Conservation (phyloP, 2,888 invertebrate genomes). For the Erebia ligea region DNA sequence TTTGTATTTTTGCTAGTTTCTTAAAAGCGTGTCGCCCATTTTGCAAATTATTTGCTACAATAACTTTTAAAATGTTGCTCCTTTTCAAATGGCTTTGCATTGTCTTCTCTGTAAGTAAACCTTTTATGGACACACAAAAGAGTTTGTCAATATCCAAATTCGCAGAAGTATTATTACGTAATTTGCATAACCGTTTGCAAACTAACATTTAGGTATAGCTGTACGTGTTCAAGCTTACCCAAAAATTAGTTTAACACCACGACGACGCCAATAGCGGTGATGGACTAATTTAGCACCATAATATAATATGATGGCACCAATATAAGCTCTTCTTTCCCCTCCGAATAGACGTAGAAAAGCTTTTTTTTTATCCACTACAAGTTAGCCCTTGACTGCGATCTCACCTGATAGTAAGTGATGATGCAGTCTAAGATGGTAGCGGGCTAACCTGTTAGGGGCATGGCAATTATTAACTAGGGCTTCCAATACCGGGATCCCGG, state of each 20-base stretch:
- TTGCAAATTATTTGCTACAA: conserved; percentile 50
- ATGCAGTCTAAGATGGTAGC: no score
- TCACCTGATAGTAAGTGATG: no score
- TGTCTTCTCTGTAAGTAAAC: conserved; percentile 49
- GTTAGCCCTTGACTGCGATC: no score
- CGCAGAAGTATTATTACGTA: conserved; percentile 60
- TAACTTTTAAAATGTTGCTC: conserved; percentile 50
- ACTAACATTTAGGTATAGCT: conserved; percentile 16
- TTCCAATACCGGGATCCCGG: no score
- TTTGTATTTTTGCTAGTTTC: conserved; percentile 55
- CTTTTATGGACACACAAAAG: conserved; percentile 60
- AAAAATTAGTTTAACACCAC: background rate
- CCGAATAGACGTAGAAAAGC: no score
- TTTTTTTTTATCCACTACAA: no score
- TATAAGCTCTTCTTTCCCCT: no score
- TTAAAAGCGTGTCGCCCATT: conserved; percentile 51
- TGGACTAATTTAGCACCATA: no score
- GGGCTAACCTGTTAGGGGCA: no score
- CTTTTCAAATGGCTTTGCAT: conserved; percentile 52
- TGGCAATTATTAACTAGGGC: no score
- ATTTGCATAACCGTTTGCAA: conserved; percentile 65
- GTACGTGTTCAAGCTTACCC: background rate
- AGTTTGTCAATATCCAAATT: conserved; percentile 70
- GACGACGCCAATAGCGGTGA: no score
- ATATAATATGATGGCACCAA: no score